These are phyloP conservation scores for Hydra vulgaris DNA, from an alignment of 30 jellyfish, hydroid and myxozoan species.

Conservation along the genomic window DNA sequence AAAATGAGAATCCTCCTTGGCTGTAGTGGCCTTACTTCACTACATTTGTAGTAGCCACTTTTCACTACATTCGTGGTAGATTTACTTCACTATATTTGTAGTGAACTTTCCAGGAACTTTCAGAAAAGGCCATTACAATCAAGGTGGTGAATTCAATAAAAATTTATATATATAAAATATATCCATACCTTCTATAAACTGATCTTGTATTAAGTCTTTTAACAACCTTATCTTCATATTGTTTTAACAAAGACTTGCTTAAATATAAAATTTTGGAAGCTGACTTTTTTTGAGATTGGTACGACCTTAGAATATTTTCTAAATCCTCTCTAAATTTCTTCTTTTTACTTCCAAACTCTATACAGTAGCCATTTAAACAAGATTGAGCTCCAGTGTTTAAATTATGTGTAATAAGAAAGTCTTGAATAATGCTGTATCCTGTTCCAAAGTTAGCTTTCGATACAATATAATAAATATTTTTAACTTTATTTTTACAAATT, in stretches of 20 bases:
- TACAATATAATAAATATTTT: constrained; percentile 16
- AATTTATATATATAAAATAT: too few species aligned
- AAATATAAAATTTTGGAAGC: constrained; percentile 17
- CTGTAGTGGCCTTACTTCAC: too few species aligned
- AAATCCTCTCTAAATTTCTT: neutral
- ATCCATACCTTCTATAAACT: constrained; percentile 20
- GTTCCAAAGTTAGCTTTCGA: constrained; percentile 17
- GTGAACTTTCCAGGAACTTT: too few species aligned
- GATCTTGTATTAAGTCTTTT: constrained; percentile 15
- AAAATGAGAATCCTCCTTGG: too few species aligned
- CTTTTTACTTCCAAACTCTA: neutral
- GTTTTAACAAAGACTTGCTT: constrained; percentile 14
- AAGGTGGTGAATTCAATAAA: too few species aligned
- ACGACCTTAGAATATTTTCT: constrained; percentile 16
- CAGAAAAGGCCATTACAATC: too few species aligned
- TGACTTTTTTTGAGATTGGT: constrained; percentile 10
- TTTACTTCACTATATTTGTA: too few species aligned
- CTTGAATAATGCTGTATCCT: constrained; percentile 20
- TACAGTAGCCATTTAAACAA: constrained; percentile 13
- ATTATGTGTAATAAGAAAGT: constrained; percentile 14
- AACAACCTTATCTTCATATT: constrained; percentile 5
- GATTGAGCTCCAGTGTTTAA: constrained; percentile 7
- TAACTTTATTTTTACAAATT: constrained; percentile 13
- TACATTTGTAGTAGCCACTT: too few species aligned
- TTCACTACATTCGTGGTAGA: too few species aligned